These are phyloP conservation scores for Tortricodes alternella DNA, from an alignment of 2,888 invertebrate species.

Conservation along the genomic window DNA sequence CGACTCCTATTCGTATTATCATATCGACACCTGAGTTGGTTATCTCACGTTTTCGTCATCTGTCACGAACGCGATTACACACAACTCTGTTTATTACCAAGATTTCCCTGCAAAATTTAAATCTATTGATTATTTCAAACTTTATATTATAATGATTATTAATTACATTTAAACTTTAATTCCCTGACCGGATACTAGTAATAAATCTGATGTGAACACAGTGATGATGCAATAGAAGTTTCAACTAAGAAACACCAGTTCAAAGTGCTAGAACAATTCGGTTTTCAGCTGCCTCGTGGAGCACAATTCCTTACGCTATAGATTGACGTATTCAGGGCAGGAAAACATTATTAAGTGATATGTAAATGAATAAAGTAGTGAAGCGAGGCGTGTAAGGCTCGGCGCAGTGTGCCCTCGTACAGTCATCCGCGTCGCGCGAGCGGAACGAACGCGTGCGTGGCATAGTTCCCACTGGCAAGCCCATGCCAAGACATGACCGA, in stretches of 20 bases:
- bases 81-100: constrained; percentile 1
- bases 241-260: constrained; percentile 10
- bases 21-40: neutral
- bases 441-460: too few species aligned
- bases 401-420: too few species aligned
- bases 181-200: neutral
- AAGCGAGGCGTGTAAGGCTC: neutral
- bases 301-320: neutral
- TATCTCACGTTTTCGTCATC: constrained; percentile 6
- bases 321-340: constrained; percentile 1
- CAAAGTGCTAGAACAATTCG: constrained; percentile 20
- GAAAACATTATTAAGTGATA: neutral
- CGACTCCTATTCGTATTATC: neutral
- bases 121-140: neutral
- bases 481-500: neutral
- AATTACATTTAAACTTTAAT: neutral
- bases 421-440: too few species aligned
- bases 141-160: neutral
- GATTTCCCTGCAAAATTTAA: neutral
- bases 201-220: neutral
- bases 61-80: constrained; percentile 3
- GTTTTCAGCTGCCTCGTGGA: neutral
- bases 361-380: neutral
- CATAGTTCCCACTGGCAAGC: neutral
- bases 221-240: constrained; percentile 27